phyloP scores from a whole-genome alignment of 2,797 vertebrate species.

The Lagodon rhomboides region DNA sequence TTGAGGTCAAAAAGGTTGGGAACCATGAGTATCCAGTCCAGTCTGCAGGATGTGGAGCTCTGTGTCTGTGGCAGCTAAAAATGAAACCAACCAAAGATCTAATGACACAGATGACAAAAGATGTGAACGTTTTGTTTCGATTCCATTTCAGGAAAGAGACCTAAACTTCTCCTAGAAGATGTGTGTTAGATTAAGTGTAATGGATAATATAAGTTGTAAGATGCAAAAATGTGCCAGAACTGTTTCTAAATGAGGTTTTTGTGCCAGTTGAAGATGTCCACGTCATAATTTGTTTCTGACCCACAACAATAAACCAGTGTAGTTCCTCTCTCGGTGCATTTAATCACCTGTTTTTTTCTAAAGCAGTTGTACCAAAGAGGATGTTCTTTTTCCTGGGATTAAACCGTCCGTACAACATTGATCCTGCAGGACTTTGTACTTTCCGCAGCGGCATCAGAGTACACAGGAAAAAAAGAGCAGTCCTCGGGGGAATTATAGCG shows the following conservation, averaged over 20 bases:
- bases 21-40: background rate
- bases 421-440: slow-evolving; percentile 14
- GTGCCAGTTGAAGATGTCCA: background rate
- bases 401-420: background rate
- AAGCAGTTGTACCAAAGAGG: slow-evolving; percentile 2
- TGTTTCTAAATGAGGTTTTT: background rate
- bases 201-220: background rate
- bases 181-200: background rate
- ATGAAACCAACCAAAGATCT: slow-evolving; percentile 12
- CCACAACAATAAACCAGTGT: background rate
- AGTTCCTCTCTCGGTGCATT: slow-evolving; percentile 5
- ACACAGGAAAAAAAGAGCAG: background rate
- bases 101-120: background rate
- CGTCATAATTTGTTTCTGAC: background rate
- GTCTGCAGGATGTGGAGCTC: background rate
- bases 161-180: background rate
- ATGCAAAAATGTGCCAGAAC: background rate
- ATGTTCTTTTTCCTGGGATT: slow-evolving; percentile 33
- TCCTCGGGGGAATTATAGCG: background rate
- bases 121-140: background rate
- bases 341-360: slow-evolving; percentile 28
- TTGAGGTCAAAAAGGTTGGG: background rate
- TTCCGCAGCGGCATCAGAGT: background rate
- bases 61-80: slow-evolving; percentile 5
- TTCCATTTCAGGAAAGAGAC: background rate